Percentiles rank a stretch among this genome's conserved stretches.
phyloP scores from a whole-genome alignment of 1,140 invertebrate genomes.

The Drosophila seguyi region DNA sequence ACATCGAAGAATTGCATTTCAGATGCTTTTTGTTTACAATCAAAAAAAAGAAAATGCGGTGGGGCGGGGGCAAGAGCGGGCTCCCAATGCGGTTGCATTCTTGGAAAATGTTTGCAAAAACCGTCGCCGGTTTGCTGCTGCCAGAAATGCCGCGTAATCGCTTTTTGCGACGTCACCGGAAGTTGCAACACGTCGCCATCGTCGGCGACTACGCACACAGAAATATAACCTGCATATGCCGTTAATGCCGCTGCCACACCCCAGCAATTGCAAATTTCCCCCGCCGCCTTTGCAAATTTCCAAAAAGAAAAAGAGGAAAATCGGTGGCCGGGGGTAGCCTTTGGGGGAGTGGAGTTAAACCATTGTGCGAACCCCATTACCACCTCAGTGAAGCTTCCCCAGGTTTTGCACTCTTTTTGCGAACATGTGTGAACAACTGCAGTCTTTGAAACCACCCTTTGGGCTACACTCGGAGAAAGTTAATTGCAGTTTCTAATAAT shows the following conservation, averaged over 20 bases:
- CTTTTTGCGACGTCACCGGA: constrained; percentile 69
- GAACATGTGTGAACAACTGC: constrained; percentile 82
- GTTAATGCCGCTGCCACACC: constrained; percentile 64
- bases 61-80: not conserved
- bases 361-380: constrained; percentile 25
- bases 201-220: constrained; percentile 47
- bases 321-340: constrained; percentile 18
- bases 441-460: constrained; percentile 46
- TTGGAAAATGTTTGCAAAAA: constrained; percentile 74
- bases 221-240: constrained; percentile 58
- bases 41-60: not conserved
- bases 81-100: constrained; percentile 63
- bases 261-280: constrained; percentile 59
- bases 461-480: constrained; percentile 8
- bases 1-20: constrained; percentile 49
- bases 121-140: constrained; percentile 68
- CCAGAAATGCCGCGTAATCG: constrained; percentile 77
- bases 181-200: constrained; percentile 73
- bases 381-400: constrained; percentile 40
- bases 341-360: constrained; percentile 62
- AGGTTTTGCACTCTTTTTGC: constrained; percentile 56
- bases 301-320: constrained; percentile 57
- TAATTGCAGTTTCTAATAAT: not conserved
- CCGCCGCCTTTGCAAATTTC: constrained; percentile 48
- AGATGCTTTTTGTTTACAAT: constrained; percentile 51